phyloP scores from a whole-genome alignment of 2,888 invertebrate genomes.

The Hydrotaea diabolus region DNA sequence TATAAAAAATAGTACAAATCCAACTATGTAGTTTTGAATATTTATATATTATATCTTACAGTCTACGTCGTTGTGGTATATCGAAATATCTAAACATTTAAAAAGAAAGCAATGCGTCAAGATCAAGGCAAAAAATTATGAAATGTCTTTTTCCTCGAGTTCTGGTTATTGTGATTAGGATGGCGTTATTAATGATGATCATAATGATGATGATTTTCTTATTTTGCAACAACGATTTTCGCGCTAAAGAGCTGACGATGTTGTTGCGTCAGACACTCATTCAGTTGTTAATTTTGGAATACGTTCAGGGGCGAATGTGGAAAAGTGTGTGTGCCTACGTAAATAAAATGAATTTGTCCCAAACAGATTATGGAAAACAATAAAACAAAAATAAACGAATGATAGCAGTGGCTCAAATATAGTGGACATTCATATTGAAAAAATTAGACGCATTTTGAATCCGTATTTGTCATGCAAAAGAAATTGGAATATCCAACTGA shows the following conservation, averaged over 20 bases:
- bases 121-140: constrained; percentile 55
- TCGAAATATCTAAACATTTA: neutral
- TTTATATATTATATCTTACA: too few relatives aligned
- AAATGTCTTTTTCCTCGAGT: constrained; percentile 4
- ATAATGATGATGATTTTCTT: constrained; percentile 1
- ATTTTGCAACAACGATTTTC: neutral
- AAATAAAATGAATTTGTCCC: too few relatives aligned
- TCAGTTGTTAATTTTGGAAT: neutral
- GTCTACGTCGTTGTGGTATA: too few relatives aligned
- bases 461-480: too few relatives aligned
- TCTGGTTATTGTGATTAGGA: neutral
- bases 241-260: neutral
- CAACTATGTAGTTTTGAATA: neutral
- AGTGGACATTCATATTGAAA: too few relatives aligned
- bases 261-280: neutral
- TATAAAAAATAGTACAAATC: neutral
- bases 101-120: constrained; percentile 24
- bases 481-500: too few relatives aligned
- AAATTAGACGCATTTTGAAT: too few relatives aligned
- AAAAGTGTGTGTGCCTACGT: neutral
- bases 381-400: too few relatives aligned
- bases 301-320: neutral
- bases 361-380: too few relatives aligned
- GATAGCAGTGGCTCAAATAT: too few relatives aligned
- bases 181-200: neutral